A percentile compares a stretch with the other conserved stretches of the same genome.
These are phyloP conservation scores for Echeneis naucrates DNA, from an alignment of 2,797 vertebrate genomes.

Conservation along the genomic window DNA sequence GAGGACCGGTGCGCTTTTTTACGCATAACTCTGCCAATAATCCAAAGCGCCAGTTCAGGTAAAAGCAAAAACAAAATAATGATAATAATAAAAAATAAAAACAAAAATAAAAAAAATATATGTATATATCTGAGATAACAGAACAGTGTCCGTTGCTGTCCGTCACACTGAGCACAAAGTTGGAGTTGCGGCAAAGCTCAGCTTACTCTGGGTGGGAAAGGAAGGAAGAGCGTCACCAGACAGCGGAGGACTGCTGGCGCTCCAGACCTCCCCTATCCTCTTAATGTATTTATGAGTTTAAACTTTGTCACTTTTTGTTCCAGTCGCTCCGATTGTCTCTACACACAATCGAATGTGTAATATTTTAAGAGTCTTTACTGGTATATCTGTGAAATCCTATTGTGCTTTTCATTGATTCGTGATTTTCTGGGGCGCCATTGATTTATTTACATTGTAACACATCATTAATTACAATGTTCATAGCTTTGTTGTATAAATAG, in stretches of 20 bases:
- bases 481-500: not conserved
- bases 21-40: constrained; percentile 70
- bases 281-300: constrained; percentile 47
- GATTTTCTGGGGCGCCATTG: not conserved
- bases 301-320: constrained; percentile 39
- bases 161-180: constrained; percentile 35
- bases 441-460: not conserved
- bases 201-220: constrained; percentile 84
- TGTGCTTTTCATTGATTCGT: not conserved
- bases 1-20: constrained; percentile 63
- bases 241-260: constrained; percentile 74
- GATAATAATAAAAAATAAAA: too few species aligned
- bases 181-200: constrained; percentile 43
- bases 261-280: constrained; percentile 57
- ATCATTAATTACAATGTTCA: too few species aligned
- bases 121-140: too few species aligned
- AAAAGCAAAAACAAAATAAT: too few species aligned
- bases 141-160: constrained; percentile 14
- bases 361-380: not conserved
- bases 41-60: constrained; percentile 19
- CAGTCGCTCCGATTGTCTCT: not conserved
- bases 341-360: not conserved
- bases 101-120: too few species aligned
- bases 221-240: constrained; percentile 88
- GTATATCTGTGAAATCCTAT: not conserved